These are phyloP conservation scores for Oscheius sp. DNA, from an alignment of 2,888 invertebrate species.

Conservation along the genomic window DNA sequence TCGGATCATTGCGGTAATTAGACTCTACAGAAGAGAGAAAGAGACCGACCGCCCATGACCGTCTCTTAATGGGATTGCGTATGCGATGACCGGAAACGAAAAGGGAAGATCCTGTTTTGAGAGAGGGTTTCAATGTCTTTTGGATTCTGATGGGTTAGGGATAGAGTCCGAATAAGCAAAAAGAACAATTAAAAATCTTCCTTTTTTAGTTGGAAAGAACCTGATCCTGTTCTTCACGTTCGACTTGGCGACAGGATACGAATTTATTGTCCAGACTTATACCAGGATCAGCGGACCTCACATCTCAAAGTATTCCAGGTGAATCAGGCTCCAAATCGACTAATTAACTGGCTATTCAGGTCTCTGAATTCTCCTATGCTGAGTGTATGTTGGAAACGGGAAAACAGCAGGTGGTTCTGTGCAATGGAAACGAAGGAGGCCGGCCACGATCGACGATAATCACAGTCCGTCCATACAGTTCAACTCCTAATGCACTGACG, in stretches of 20 bases:
- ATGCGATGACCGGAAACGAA: constrained; percentile 31
- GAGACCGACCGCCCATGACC: background rate
- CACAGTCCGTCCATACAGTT: background rate
- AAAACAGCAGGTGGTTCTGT: constrained; percentile 17
- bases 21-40: background rate
- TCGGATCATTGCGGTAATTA: constrained; percentile 30
- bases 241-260: constrained; percentile 15
- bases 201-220: constrained; percentile 14
- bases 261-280: constrained; percentile 16
- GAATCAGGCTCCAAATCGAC: background rate
- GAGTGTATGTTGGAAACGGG: constrained; percentile 24
- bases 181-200: background rate
- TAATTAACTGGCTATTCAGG: background rate
- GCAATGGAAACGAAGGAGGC: background rate
- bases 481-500: constrained; percentile 6
- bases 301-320: constrained; percentile 26
- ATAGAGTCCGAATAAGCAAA: background rate
- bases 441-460: constrained; percentile 10
- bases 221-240: constrained; percentile 11
- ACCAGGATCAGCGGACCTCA: background rate
- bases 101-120: no score
- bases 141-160: no score
- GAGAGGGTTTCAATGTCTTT: no score
- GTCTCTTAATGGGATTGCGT: constrained; percentile 30
- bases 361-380: constrained; percentile 14